Base-by-base conservation (phyloP, 2,888 invertebrate species). In the Plebejus argus region DNA sequence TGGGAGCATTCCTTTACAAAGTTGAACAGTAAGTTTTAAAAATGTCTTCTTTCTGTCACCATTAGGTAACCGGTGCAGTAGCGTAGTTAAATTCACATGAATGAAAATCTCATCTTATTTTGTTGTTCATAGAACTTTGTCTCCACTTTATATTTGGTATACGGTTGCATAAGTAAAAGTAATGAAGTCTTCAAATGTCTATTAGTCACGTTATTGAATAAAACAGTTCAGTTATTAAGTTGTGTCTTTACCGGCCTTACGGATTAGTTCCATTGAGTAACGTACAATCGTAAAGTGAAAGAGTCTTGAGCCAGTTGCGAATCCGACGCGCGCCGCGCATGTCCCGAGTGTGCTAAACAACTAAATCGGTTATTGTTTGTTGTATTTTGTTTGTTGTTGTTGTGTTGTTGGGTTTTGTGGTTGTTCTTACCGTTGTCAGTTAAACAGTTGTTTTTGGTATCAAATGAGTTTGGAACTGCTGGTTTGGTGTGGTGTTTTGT, bases 261-360 rank as follows among this genome's bases (percentile, higher is more conserved):
- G 28, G 28, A 66, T 77, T 72, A 72, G 77, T 77, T 72, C 45
- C 77, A 77, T 72, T 77, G 61, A 77, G 76, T 76, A 80, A 72
- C 58, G 45, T 76, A 77, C 79, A 76, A 79, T 79, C 79, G 79
- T 82, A 84, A 88, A 90, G 93, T 91, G 93, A 93, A 92, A 92
- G 93, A 93, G 81, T 85, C 86, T 88, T 84, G 82, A 83, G 86
- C 86, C 88, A 89, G 91, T 91, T 87, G 88, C 87, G 85, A 87
- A 87, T 83, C 84, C 89, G 88, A 83, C 87, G 88, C 87, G 89
- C 87, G 84, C 86, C 89, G 87, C 91, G 89, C 88, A 90, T 85
- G 81, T 80, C 78, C 80, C 77, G 80, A 80, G 66, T 79, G 80
- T 80, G 81, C 78, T 80, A 78, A 81, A 77, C 77, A 79, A 80